Evolutionary conservation across 2,888 invertebrate species (phyloP).

Genomic region (Drosophila paranaensis): DNA sequence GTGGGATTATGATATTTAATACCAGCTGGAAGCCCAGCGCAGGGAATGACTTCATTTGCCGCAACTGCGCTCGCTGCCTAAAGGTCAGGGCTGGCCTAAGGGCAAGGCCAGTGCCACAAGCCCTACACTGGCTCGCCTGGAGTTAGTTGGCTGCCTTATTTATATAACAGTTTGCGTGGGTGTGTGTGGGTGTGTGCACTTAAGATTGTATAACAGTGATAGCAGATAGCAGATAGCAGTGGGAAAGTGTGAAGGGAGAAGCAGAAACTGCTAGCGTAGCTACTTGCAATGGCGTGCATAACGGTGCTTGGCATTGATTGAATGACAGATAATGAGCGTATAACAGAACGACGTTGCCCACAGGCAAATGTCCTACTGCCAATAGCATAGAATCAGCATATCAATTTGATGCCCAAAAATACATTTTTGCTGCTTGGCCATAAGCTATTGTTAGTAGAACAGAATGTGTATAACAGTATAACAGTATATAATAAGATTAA

Average conservation of each 20-base stretch:
- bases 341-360: not conserved
- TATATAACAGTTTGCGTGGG: not conserved
- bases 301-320: not conserved
- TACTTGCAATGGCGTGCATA: not conserved
- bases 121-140: not conserved
- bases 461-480: not conserved
- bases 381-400: not conserved
- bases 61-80: not conserved
- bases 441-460: not conserved
- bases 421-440: too few relatives aligned
- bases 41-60: constrained; percentile 45
- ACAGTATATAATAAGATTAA: too few relatives aligned
- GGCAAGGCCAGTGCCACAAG: not conserved
- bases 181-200: not conserved
- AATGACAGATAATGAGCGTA: not conserved
- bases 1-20: constrained; percentile 27
- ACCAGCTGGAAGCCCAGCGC: not conserved
- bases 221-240: not conserved
- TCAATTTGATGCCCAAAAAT: too few relatives aligned
- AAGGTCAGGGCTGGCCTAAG: constrained; percentile 30
- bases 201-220: not conserved
- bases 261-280: not conserved
- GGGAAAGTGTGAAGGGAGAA: not conserved
- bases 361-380: not conserved
- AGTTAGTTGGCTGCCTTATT: not conserved